phyloP scores from a whole-genome alignment of 2,888 invertebrate species.

The Alviniconcha strummeri region DNA sequence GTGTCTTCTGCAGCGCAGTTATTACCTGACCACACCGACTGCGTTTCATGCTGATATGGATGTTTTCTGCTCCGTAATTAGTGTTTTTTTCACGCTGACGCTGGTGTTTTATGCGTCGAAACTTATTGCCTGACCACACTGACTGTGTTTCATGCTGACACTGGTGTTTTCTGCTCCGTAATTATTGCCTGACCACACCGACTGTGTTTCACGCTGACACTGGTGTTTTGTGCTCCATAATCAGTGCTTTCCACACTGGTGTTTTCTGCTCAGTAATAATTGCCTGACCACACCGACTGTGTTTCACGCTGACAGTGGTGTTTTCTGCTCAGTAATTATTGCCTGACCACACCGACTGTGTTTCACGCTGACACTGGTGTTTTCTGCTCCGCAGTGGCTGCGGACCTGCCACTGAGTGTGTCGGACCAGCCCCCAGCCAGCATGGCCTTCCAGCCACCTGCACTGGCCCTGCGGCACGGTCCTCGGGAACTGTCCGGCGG shows the following conservation, averaged over 20 bases:
- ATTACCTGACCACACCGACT: no score
- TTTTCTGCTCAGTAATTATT: neutral
- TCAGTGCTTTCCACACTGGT: no score
- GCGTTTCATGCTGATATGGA: no score
- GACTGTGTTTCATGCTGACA: no score
- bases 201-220: no score
- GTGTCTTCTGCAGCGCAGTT: no score
- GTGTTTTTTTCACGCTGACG: neutral
- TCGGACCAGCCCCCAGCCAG: neutral
- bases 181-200: no score
- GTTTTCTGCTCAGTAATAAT: no score
- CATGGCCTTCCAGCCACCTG: neutral
- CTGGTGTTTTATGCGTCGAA: no score
- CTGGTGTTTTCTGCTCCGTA: no score
- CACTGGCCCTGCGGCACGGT: neutral
- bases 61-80: neutral
- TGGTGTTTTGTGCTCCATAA: no score
- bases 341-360: neutral
- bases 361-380: neutral
- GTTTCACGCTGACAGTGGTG: neutral
- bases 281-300: neutral
- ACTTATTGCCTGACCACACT: no score
- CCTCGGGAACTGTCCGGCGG: slow-evolving; percentile 16
- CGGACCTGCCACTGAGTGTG: neutral
- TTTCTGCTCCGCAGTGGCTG: slow-evolving; percentile 10